Evolutionary conservation across 92 coral and sea anemone species (phyloP).

Genomic region (Parazoanthus atlanticus): DNA sequence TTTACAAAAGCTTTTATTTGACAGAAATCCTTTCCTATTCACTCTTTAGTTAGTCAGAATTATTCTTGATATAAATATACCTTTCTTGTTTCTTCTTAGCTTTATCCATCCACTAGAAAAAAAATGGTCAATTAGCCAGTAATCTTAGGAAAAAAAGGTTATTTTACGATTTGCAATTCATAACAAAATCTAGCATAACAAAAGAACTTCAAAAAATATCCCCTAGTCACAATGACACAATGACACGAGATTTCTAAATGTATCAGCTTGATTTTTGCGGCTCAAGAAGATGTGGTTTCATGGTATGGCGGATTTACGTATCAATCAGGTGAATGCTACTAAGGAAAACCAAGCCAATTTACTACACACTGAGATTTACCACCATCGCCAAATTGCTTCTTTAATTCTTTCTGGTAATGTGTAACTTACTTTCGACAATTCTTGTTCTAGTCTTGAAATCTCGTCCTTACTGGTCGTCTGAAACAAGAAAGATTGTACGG

Average conservation of each 20-base stretch:
- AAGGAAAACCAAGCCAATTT: neutral
- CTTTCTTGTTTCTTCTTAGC: slow-evolving; percentile 95
- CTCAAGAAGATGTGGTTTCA: neutral
- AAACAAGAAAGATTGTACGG: neutral
- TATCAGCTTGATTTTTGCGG: no score
- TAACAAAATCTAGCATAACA: no score
- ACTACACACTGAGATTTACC: neutral
- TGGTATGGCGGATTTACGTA: neutral
- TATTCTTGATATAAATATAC: slow-evolving; percentile 31
- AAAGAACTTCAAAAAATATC: no score
- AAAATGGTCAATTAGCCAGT: neutral
- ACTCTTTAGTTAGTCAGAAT: no score
- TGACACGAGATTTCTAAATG: neutral
- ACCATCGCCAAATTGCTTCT: neutral
- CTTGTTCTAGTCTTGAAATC: slow-evolving; percentile 77
- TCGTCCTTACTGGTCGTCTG: slow-evolving; percentile 82
- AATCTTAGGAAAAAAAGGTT: neutral
- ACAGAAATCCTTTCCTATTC: no score
- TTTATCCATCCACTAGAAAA: slow-evolving; percentile 80
- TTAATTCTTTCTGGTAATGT: neutral
- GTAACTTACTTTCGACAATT: slow-evolving; percentile 73
- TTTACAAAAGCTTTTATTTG: no score
- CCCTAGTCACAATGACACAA: neutral
- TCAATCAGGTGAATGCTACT: neutral
- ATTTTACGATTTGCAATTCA: neutral